Evolutionary conservation across 2,797 vertebrate genomes (phyloP), one percentile per base, ranked within the genome.

Genomic region (Linurgus olivaceus): DNA sequence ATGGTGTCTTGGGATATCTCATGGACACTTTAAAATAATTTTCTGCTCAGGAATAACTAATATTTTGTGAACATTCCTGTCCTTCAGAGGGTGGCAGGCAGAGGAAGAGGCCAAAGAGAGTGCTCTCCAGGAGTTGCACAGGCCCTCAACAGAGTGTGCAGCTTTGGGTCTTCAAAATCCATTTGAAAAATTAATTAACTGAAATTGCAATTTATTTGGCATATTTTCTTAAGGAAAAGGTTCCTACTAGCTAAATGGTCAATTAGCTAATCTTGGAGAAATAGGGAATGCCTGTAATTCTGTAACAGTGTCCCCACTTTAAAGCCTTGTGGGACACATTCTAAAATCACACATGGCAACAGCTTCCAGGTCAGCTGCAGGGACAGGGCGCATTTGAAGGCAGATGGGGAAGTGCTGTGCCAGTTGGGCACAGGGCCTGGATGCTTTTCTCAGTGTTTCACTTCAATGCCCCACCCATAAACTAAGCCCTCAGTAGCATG

Each of bases 351-450:
- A 51, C 1, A 16, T 3, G 33, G 24, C 19, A 44, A 11, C 18
- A 57, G 11, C 21, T 63, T 55, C 10, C 50, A 52, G 31, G 14
- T n/a, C 54, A 59, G 50, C 45, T 38, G 37, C 45, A 47, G 11
- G 25, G 45, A 17, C 5, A 14, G 16, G 19, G 9, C 0, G 0
- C 2, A 1, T 42, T 52, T 61, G 29, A 47, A 71, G 31, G 23
- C 14, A n/a, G 21, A 20, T 20, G 23, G 12, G 28, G 13, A 78
- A 16, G 7, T 58, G 61, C 13, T 21, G 3, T 28, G 12, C 31
- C 20, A 40, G 13, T 1, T 23, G 40, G 29, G 18, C 2, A 7
- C 2, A 48, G 14, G 33, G 5, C 15, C 47, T 23, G 23, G 13
- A 50, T 5, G 8, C 33, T 6, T 42, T 55, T 42, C 33, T 18